Evolutionary conservation across 1,140 invertebrate genomes (phyloP).

Genomic region (Drosophila sp.): DNA sequence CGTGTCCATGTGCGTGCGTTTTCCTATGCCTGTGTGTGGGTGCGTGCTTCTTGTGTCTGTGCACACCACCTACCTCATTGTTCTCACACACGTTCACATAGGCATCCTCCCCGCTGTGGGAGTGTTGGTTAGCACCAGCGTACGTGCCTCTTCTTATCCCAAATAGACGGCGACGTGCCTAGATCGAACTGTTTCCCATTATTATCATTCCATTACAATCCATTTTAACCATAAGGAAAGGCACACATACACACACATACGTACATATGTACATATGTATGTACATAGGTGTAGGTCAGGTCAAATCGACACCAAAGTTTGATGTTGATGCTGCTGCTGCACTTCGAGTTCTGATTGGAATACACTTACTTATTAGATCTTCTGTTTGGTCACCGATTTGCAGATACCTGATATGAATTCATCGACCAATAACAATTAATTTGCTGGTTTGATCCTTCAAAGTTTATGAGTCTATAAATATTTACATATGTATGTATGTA

Average conservation of each 20-base stretch:
- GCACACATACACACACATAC: background rate
- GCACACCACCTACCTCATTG: conserved; percentile 4
- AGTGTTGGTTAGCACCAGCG: background rate
- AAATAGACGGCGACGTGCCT: conserved; percentile 1
- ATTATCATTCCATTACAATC: conserved; percentile 1
- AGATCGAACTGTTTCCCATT: conserved; percentile 8
- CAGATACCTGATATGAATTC: too few relatives aligned
- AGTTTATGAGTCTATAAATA: too few relatives aligned
- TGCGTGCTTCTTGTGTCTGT: background rate
- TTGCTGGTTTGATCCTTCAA: too few relatives aligned
- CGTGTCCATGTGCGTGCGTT: conserved; percentile 25
- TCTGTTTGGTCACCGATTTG: too few relatives aligned
- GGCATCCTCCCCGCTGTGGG: conserved; percentile 11
- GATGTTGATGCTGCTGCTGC: conserved; percentile 9
- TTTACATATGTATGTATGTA: background rate
- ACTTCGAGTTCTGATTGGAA: conserved; percentile 1
- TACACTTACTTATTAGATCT: background rate
- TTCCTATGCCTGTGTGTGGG: conserved; percentile 23
- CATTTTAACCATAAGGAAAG: background rate
- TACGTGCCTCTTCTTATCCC: conserved; percentile 22
- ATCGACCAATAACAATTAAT: too few relatives aligned
- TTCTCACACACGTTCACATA: conserved; percentile 7
- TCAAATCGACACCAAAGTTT: background rate
- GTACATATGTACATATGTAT: too few relatives aligned
- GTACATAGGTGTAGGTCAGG: background rate